Base-by-base conservation (phyloP, 1,140 invertebrate species). In the Chrysoperla carnea region DNA sequence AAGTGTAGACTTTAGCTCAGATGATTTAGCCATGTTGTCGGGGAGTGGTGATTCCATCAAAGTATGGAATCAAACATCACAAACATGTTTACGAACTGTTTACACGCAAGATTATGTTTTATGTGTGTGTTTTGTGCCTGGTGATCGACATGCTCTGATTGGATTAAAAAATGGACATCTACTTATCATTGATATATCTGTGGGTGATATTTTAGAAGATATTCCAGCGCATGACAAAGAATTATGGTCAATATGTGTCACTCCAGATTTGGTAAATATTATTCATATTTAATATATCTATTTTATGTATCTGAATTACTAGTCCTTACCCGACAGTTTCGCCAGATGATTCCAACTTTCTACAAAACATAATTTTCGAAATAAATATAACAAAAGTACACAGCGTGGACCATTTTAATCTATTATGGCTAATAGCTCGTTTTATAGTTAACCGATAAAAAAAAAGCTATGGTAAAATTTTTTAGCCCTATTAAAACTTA, bases 81-180 rank as follows among this genome's bases (percentile, higher is more conserved):
- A 87, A 50, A 62, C 77, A 27, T 92, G 89, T 60, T 64, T 94
- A n/a, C 70, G 85, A 44, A 93, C 90, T 0, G 72, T 76, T 49
- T 66, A 73, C 48, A 75, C 69, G 49, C 60, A 64, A 39, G 68
- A 72, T 40, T 83, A 82, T 57, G 76, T 81, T 11, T 57, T 84
- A 8, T 75, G 75, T 45, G 69, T 78, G n/a, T 66, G 75, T 39
- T 94, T 97, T 67, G 81, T 83, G 7, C 87, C 90, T 14, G 92
- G 91, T 31, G 92, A 99, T 63, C 70, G 86, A 33, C 84, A 97
- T 69, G 76, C 85, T 35, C 67, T 98, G 39, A 73, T 87, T 40
- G 94, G 91, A 28, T 76, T 87, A 44, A 90, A 91, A 64, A 75
- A 74, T 59, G 95, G 95, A 13, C 69, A 73, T 40, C 64, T 99